phyloP scores from a whole-genome alignment of 1,140 invertebrate species.

The Planococcus citri region DNA sequence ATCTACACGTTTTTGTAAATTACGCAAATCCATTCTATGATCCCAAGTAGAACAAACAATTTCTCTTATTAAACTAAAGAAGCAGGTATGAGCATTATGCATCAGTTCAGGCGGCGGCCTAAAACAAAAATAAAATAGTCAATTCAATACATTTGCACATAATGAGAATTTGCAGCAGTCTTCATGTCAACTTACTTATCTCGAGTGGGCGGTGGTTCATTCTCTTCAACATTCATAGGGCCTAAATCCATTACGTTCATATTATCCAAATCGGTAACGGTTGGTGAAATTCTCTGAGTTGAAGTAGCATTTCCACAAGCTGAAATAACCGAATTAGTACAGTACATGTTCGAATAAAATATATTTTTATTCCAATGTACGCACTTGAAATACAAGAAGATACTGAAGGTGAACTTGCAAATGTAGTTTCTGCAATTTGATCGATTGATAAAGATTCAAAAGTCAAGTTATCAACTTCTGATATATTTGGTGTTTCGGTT shows the following conservation, averaged over 20 bases:
- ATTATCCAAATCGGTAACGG: conserved; percentile 9
- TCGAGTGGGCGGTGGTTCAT: background rate
- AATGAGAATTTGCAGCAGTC: background rate
- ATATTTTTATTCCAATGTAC: background rate
- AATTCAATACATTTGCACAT: too few relatives aligned
- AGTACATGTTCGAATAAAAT: background rate
- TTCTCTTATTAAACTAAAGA: conserved; percentile 67
- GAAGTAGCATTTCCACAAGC: background rate
- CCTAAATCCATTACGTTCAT: conserved; percentile 9
- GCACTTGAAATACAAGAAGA: background rate
- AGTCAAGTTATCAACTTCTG: conserved; percentile 9
- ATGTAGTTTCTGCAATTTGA: background rate
- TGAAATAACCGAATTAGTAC: background rate
- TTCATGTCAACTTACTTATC: background rate
- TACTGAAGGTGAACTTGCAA: background rate
- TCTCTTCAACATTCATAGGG: background rate
- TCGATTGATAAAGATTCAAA: background rate
- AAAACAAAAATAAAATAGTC: conserved; percentile 22
- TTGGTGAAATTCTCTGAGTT: background rate
- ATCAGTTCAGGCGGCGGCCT: conserved; percentile 38
- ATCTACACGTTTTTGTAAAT: conserved; percentile 60
- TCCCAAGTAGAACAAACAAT: conserved; percentile 69
- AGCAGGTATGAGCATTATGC: conserved; percentile 66
- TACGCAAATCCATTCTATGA: conserved; percentile 57
- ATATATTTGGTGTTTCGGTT: background rate